A percentile compares a stretch with the other conserved stretches of the same genome.
Conservation (phyloP, 1,140 invertebrate species). For the Drosophila lacteicornis region DNA sequence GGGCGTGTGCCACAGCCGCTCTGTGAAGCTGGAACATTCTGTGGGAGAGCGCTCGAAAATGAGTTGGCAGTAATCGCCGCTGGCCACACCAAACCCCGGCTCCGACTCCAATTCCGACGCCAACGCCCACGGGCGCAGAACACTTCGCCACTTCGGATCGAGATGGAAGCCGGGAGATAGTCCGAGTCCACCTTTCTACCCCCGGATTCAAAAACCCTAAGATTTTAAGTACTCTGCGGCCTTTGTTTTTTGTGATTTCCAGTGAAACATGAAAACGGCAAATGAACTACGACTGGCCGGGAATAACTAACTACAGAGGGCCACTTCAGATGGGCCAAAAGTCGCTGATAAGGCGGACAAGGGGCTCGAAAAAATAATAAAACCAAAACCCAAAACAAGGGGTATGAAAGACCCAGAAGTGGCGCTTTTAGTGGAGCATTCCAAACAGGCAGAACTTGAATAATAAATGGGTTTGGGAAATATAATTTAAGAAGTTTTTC, state of each 20-base stretch:
- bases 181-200: slow-evolving; percentile 34
- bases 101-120: slow-evolving; percentile 29
- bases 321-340: slow-evolving; percentile 56
- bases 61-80: slow-evolving; percentile 53
- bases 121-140: slow-evolving; percentile 44
- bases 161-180: slow-evolving; percentile 50
- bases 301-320: slow-evolving; percentile 52
- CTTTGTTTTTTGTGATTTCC: slow-evolving; percentile 54
- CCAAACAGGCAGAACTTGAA: too few species aligned
- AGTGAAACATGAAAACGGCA: slow-evolving; percentile 72
- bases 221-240: slow-evolving; percentile 43
- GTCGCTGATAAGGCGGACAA: slow-evolving; percentile 63
- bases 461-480: too few species aligned
- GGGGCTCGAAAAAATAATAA: slow-evolving; percentile 20
- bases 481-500: too few species aligned
- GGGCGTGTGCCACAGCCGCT: slow-evolving; percentile 52
- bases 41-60: slow-evolving; percentile 49
- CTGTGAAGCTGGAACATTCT: slow-evolving; percentile 13
- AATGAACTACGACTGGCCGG: slow-evolving; percentile 51
- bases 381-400: slow-evolving; percentile 10
- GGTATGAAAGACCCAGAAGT: slow-evolving; percentile 15
- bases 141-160: slow-evolving; percentile 39
- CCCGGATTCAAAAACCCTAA: background rate
- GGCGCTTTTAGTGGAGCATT: slow-evolving; percentile 2
- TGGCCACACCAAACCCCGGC: slow-evolving; percentile 23